Percentiles rank a stretch among this genome's conserved stretches.
These are phyloP conservation scores for Melospiza georgiana DNA, from an alignment of 2,113 vertebrate species.

Conservation along the genomic window DNA sequence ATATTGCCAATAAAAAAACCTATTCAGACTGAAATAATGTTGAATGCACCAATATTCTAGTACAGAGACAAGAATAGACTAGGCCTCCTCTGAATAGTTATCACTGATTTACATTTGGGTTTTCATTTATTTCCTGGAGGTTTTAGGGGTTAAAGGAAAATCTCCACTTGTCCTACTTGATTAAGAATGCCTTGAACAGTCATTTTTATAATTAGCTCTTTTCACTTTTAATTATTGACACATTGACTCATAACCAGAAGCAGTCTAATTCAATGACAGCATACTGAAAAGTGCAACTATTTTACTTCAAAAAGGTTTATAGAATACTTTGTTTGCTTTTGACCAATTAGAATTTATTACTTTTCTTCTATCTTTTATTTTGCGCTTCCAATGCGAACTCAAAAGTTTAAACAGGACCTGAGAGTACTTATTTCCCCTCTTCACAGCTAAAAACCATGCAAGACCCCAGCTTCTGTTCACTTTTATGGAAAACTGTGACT, in stretches of 20 bases:
- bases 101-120: neutral
- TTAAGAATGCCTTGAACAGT: neutral
- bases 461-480: neutral
- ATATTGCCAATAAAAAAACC: neutral
- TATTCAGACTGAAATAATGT: neutral
- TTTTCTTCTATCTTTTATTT: neutral
- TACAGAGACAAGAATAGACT: neutral
- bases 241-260: neutral
- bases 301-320: neutral
- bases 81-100: neutral
- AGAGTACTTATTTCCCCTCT: neutral
- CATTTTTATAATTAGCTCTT: neutral
- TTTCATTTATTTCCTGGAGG: neutral
- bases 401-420: neutral
- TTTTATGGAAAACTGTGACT: neutral
- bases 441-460: neutral
- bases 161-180: neutral
- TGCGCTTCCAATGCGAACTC: neutral
- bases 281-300: neutral
- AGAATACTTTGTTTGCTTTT: neutral
- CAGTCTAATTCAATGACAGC: neutral
- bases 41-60: neutral
- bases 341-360: neutral
- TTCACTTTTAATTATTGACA: neutral
- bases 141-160: neutral